phyloP scores from a whole-genome alignment of 2,113 vertebrate species.

The Apodemus sylvaticus region DNA sequence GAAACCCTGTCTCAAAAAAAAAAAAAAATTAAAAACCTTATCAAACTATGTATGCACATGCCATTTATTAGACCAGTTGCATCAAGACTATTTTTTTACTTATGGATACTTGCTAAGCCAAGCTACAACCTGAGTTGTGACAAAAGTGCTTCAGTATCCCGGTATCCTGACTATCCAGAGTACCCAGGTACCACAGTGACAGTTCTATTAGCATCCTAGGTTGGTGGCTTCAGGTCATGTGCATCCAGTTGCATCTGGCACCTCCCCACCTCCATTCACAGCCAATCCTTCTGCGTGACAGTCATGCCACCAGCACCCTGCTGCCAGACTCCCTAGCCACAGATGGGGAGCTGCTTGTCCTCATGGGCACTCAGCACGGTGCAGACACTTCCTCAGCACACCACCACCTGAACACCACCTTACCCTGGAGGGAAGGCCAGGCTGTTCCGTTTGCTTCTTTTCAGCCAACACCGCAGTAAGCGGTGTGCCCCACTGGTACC shows the following conservation, averaged over 20 bases:
- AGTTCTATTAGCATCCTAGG: not conserved
- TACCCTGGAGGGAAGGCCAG: not conserved
- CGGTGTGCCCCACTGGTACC: rapidly evolving
- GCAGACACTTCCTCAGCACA: not conserved
- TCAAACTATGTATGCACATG: not conserved
- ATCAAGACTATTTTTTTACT: not conserved
- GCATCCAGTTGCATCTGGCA: not conserved
- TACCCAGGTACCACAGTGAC: not conserved
- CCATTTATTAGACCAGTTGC: not conserved
- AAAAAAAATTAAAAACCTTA: too few relatives aligned
- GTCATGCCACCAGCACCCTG: not conserved
- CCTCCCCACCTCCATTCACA: not conserved
- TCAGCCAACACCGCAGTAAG: not conserved
- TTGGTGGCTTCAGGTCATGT: not conserved
- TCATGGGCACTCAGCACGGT: rapidly evolving
- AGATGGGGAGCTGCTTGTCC: not conserved
- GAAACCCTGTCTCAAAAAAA: too few relatives aligned
- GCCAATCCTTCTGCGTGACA: not conserved
- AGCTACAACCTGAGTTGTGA: not conserved
- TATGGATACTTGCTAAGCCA: not conserved
- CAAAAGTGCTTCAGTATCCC: not conserved
- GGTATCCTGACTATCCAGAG: too few relatives aligned
- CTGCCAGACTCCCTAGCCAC: too few relatives aligned
- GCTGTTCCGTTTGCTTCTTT: not conserved
- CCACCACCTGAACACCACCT: not conserved